Conservation (phyloP, 2,797 vertebrate species). For the Poecilia gillii region DNA sequence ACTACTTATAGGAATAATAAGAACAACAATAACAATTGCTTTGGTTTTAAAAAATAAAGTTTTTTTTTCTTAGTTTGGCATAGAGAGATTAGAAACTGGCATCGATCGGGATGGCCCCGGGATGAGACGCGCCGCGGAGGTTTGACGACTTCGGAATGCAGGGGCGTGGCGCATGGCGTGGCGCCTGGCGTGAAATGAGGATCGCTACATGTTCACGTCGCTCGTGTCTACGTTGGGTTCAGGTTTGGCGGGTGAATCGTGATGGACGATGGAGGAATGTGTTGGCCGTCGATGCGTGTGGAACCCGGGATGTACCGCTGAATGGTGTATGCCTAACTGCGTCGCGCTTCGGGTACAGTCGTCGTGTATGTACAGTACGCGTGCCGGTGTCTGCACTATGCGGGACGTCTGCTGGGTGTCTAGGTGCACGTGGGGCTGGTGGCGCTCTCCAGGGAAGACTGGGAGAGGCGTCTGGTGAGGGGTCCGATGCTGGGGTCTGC, state of each 20-base stretch:
- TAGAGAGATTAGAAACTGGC: slow-evolving; percentile 83
- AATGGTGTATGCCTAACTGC: slow-evolving; percentile 21
- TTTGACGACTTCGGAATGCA: slow-evolving; percentile 50
- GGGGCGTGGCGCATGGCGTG: slow-evolving; percentile 48
- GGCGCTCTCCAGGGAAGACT: slow-evolving; percentile 97
- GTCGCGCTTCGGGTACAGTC: slow-evolving; percentile 53
- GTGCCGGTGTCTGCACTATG: slow-evolving; percentile 29
- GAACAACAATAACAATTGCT: slow-evolving; percentile 82
- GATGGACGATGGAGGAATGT: slow-evolving; percentile 33
- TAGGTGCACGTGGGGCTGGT: slow-evolving; percentile 97
- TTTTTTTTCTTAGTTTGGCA: slow-evolving; percentile 82
- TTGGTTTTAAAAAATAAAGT: slow-evolving; percentile 88
- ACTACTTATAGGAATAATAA: slow-evolving; percentile 71
- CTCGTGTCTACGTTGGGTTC: slow-evolving; percentile 32
- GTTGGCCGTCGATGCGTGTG: slow-evolving; percentile 23
- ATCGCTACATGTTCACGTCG: slow-evolving; percentile 80
- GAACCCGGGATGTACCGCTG: slow-evolving; percentile 14
- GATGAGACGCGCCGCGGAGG: slow-evolving; percentile 56
- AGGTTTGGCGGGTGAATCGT: slow-evolving; percentile 33
- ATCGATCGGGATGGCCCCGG: slow-evolving; percentile 60
- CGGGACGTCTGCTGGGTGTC: slow-evolving; percentile 50
- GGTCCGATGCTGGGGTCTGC: slow-evolving; percentile 95
- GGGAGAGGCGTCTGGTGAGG: slow-evolving; percentile 94
- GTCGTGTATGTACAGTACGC: slow-evolving; percentile 66
- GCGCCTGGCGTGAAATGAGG: slow-evolving; percentile 37